Conservation (phyloP, 2,888 invertebrate species). For the Thera britannica region DNA sequence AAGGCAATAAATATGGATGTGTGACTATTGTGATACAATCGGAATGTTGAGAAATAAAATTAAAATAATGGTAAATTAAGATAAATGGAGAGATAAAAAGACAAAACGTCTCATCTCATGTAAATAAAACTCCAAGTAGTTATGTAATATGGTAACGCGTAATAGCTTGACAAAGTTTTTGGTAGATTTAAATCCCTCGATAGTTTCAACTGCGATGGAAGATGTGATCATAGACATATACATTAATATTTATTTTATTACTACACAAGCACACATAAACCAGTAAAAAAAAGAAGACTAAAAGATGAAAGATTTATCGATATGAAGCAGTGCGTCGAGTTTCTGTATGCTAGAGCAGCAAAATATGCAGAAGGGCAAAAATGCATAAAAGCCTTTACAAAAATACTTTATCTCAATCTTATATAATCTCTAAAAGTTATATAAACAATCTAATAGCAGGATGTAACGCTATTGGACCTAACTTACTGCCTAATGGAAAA, state of each 20-base stretch:
- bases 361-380: too few species aligned
- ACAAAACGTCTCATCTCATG: background rate
- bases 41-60: conserved; percentile 16
- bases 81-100: conserved; percentile 7
- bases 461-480: conserved; percentile 1
- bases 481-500: conserved; percentile 33
- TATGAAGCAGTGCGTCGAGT: too few species aligned
- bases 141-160: background rate
- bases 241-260: too few species aligned
- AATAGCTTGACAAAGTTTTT: background rate
- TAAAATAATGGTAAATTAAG: conserved; percentile 10
- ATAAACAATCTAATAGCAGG: background rate
- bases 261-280: too few species aligned
- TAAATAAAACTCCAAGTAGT: conserved; percentile 4
- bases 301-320: too few species aligned
- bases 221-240: too few species aligned
- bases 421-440: too few species aligned
- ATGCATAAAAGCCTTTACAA: too few species aligned
- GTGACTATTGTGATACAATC: conserved; percentile 20
- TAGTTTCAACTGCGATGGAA: too few species aligned
- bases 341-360: too few species aligned
- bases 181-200: background rate
- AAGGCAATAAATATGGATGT: conserved; percentile 26
- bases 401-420: too few species aligned
- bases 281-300: too few species aligned